Base-by-base conservation (phyloP, 2,888 invertebrate species). In the Eilema caniola region DNA sequence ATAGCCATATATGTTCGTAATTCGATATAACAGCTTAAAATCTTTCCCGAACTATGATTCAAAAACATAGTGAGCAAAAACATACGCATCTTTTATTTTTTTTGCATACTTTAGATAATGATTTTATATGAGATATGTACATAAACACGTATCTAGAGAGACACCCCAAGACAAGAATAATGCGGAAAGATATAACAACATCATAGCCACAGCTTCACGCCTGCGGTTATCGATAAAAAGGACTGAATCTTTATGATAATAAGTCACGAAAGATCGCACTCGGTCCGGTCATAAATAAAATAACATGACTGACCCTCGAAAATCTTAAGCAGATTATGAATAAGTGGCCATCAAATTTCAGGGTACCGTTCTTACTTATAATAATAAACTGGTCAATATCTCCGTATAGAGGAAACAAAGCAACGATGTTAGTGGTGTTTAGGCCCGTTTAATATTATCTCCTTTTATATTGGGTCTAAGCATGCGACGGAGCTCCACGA, bases 281-380 rank as follows among this genome's bases (percentile, higher is more conserved):
- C 73, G 75, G 74, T 72, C 77, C 73, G 72, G 76, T 82, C 85
- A 86, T 87, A 88, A 86, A 89, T 87, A 88, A 84, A 85, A 87
- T 85, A 84, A 82, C 80, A 85, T 78, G 80, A 82, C 83, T 85
- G 86, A 85, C 85, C 86, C 83, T 83, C 78, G 74, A 80, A 84
- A 85, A 83, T 83, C 85, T 80, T 86, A 85, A 84, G 84, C 79
- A 82, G 85, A 86, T 89, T 88, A 89, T 86, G 86, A 88, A 87
- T 86, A 88, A 83, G 81, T 81, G 81, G 83, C 78, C 64, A 78
- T 85, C 81, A 79, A 82, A 85, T 85, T 82, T 81, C 72, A 70
- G 72, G 67, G 69, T 74, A 78, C 56, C 60, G 65, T 62, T 77
- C 82, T 74, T 78, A 70, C 73, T 75, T 73, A 73, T 78, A 85